Base-by-base conservation (phyloP, 2,888 invertebrate genomes). In the Pseudococcus longispinus region DNA sequence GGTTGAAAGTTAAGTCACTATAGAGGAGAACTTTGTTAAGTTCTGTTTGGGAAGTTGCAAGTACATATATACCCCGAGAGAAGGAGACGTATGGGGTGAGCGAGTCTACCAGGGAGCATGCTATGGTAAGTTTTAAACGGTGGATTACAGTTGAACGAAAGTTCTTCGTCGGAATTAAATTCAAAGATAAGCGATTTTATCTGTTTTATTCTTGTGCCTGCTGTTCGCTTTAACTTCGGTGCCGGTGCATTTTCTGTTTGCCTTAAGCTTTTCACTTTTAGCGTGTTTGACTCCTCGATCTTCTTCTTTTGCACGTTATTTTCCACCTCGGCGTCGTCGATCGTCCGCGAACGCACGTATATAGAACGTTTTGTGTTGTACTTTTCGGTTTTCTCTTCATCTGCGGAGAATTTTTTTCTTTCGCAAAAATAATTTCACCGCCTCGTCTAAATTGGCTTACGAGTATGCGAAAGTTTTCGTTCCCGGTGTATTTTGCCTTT, bases 181-280 rank as follows among this genome's bases (percentile, higher is more conserved):
- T 84, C 84, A 51, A 51, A 84, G 84, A 84, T 84, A 84, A 84
- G 84, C 84, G 84, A 55, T 84, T 84, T 84, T 55, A 84, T 84
- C 84, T 84, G 55, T 55, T 55, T 51, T 51, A 55, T 55, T 83
- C 51, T 51, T 55, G 55, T 55, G 55, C 32, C 51, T 37, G 84
- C 51, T 37, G 84, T 84, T 84, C 55, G 84, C n/a, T 80, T 80
- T 42, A 42, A 80, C 77, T 80, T 80, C 42, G 42, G 42, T 80
- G 77, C 77, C 77, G 77, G 77, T 80, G 77, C 42, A 80, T 80
- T 80, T 32, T 32, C 37, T n/a, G 77, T 80, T 80, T 42, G 77
- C 77, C 77, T 80, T 80, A 13, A 80, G 77, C 77, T 80, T 80
- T 80, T 80, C 77, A 80, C 77, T 80, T 80, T 80, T 80, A 80